Base-by-base conservation (phyloP, 2,888 invertebrate genomes). In the Trissolcus japonicus region DNA sequence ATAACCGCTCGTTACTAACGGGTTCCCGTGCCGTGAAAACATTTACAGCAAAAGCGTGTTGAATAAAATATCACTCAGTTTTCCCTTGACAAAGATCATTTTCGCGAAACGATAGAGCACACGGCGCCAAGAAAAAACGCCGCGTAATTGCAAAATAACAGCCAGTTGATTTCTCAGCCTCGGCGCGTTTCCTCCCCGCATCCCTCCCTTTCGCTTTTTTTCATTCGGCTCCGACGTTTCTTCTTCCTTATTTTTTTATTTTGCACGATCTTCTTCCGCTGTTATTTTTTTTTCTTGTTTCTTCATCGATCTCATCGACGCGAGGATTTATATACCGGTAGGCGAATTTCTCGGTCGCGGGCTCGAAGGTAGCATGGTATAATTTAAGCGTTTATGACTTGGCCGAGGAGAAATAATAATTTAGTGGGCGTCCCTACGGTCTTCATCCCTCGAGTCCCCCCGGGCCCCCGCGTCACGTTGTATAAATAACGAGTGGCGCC, bases 401-500 rank as follows among this genome's bases (percentile, higher is more conserved):
- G 35, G 86, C 86, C 86, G 83, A 86, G 86, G 86, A 87, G 86
- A 87, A 87, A 88, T 88, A 88, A 88, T 89, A 88, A 88, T 89
- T 88, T 88, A 88, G 88, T 88, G 87, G 88, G 88, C 88, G 88
- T 87, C 85, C 84, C 86, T 84, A 83, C 83, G 81, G 81, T 77
- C 79, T 81, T 76, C 76, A 76, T 67, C 74, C 65, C 71, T 61
- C 63, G 71, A 46, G 50, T 73, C 53, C 74, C 54, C 72, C 56
- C 66, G 66, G 53, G 61, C 68, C 74, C 76, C 72, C 73, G 67
- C 72, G 66, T 79, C 73, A 60, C 76, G 69, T 72, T 75, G 80
- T 85, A 87, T 87, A 87, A 88, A 88, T 89, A 88, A 87, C 87
- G 87, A 87, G 88, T 88, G 88, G 88, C 88, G 88, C 88, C 88